Evolutionary conservation across 2,797 vertebrate species (phyloP), one percentile per base, ranked within the genome.

Genomic region (Poeciliopsis paucimaculata): DNA sequence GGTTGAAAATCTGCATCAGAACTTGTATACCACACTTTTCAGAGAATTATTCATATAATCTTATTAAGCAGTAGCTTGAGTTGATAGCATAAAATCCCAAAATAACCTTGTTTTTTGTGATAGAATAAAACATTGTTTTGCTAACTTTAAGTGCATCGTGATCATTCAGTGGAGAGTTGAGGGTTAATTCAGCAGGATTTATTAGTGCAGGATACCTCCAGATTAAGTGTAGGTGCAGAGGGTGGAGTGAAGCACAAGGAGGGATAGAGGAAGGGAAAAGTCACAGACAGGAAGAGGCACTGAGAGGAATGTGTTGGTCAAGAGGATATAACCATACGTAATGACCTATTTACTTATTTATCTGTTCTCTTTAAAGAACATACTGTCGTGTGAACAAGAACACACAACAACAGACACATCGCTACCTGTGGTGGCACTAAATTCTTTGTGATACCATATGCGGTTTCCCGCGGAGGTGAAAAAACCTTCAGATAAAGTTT

Each of bases 221-320:
- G n/a, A 77, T 76, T 71, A 16, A 46, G 73, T 77, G 39, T 68
- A 83, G 72, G 76, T 28, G 46, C 13, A 12, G 28, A 31, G 62
- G 75, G 71, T 3, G n/a, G 75, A 71, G 73, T 5, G 26, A 72
- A 80, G 76, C 78, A 80, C 84, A 66, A 85, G 68, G 62, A 74
- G 73, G 51, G 81, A 81, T 79, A 84, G 43, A 79, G 89, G 83
- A 90, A 91, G 77, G 79, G 75, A 77, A 51, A 39, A 41, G 79
- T 71, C 47, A 60, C 28, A 36, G 79, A 89, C 70, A 90, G 85
- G 90, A 92, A 92, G 77, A 88, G 86, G 86, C 82, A 39, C 68
- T 47, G 76, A 47, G 55, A 78, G 87, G 87, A 89, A 90, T 90
- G 86, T 87, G 78, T 82, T 51, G 82, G 79, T 84, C 71, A 31